A percentile compares a stretch with the other conserved stretches of the same genome.
phyloP scores from a whole-genome alignment of 1,140 invertebrate genomes.

The Neodiprion pinetum region DNA sequence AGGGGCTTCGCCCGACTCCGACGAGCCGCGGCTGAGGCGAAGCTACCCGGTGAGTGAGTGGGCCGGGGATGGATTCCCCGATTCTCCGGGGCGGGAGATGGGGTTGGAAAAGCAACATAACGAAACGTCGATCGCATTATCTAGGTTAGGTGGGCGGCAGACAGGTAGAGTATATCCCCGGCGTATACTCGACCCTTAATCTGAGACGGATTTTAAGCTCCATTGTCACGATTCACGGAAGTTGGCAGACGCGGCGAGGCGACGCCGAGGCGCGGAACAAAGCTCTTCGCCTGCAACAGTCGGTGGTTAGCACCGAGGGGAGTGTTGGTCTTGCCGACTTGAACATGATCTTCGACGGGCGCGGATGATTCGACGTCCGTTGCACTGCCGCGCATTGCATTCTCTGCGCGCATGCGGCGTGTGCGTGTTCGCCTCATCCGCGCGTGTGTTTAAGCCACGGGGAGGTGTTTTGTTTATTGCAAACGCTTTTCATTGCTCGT shows the following conservation, averaged over 20 bases:
- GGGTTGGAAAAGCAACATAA: constrained; percentile 64
- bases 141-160: constrained; percentile 28
- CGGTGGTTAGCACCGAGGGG: too few relatives aligned
- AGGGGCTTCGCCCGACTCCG: constrained; percentile 16
- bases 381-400: too few relatives aligned
- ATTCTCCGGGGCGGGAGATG: constrained; percentile 57
- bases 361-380: too few relatives aligned
- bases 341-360: too few relatives aligned
- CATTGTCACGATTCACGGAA: constrained; percentile 55
- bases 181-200: constrained; percentile 51
- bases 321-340: too few relatives aligned
- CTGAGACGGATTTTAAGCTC: constrained; percentile 55
- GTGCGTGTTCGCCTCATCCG: too few relatives aligned
- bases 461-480: not conserved
- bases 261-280: constrained; percentile 8
- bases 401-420: too few relatives aligned
- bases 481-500: constrained; percentile 5
- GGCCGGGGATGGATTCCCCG: constrained; percentile 38
- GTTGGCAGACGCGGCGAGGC: constrained; percentile 25
- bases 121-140: constrained; percentile 64
- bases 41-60: constrained; percentile 29
- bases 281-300: too few relatives aligned
- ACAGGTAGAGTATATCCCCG: constrained; percentile 9
- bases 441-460: not conserved
- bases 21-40: constrained; percentile 30